Conservation (phyloP, 2,797 vertebrate species). For the Erethizon dorsatum region DNA sequence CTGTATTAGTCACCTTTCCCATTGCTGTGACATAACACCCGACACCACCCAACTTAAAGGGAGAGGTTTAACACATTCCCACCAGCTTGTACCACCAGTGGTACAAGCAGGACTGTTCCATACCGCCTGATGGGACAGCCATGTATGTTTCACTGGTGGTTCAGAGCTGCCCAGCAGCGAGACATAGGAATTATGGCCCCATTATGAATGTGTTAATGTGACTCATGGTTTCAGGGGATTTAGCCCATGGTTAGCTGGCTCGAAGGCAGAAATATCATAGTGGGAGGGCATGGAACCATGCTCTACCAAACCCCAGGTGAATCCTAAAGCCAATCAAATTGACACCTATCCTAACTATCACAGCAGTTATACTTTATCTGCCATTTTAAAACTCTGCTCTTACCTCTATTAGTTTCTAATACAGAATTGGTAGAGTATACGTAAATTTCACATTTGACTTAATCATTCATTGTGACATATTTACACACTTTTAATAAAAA, state of each 20-base stretch:
- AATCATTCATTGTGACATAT: not conserved
- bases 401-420: not conserved
- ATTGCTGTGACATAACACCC: not conserved
- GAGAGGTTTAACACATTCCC: not conserved
- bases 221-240: not conserved
- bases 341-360: not conserved
- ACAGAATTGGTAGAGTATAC: not conserved
- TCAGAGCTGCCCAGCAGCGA: not conserved
- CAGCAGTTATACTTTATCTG: not conserved
- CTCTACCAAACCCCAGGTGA: not conserved
- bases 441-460: slow-evolving; percentile 40
- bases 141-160: not conserved
- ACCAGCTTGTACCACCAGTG: not conserved
- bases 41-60: not conserved
- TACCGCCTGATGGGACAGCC: not conserved
- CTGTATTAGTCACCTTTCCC: not conserved
- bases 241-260: not conserved
- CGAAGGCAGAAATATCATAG: not conserved
- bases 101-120: not conserved
- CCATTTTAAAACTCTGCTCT: slow-evolving; percentile 44
- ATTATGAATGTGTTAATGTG: not conserved
- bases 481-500: slow-evolving; percentile 38
- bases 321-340: not conserved
- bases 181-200: not conserved
- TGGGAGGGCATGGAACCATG: not conserved